These are phyloP conservation scores for Rafetus swinhoei DNA, from an alignment of 2,113 vertebrate genomes.

Conservation along the genomic window DNA sequence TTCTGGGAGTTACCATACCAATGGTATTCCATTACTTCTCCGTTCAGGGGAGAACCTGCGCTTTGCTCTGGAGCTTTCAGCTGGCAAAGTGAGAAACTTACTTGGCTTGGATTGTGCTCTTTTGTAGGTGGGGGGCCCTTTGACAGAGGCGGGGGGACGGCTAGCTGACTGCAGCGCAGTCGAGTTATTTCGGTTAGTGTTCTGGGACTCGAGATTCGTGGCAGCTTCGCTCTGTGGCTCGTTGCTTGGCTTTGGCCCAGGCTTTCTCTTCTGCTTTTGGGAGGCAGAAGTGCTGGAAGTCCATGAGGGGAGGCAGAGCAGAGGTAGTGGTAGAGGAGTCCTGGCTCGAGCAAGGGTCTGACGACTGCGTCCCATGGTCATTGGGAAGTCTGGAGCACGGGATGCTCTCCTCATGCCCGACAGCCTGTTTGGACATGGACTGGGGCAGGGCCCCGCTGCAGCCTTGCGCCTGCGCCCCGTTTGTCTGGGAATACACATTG, in stretches of 20 bases:
- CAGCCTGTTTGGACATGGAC: slow-evolving; percentile 89
- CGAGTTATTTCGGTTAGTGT: slow-evolving; percentile 97
- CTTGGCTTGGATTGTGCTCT: slow-evolving; percentile 85
- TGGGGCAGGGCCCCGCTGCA: slow-evolving; percentile 82
- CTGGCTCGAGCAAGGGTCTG: slow-evolving; percentile 83
- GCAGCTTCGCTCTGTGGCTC: slow-evolving; percentile 79
- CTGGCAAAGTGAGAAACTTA: slow-evolving; percentile 94
- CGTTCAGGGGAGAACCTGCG: slow-evolving; percentile 89
- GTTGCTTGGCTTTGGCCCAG: slow-evolving; percentile 79
- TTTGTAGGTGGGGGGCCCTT: slow-evolving; percentile 82
- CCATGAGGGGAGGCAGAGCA: slow-evolving; percentile 86
- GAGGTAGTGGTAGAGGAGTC: slow-evolving; percentile 90
- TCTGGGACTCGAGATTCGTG: slow-evolving; percentile 85
- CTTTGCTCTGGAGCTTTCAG: slow-evolving; percentile 82
- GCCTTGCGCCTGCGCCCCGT: slow-evolving; percentile 90
- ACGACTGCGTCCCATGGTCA: slow-evolving; percentile 77
- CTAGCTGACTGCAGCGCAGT: slow-evolving; percentile 84
- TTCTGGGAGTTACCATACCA: slow-evolving; percentile 74
- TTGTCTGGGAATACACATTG: slow-evolving; percentile 96
- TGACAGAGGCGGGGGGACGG: slow-evolving; percentile 41
- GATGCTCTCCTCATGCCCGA: slow-evolving; percentile 84
- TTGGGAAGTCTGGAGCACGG: slow-evolving; percentile 82
- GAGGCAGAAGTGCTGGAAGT: slow-evolving; percentile 83
- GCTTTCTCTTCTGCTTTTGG: slow-evolving; percentile 91
- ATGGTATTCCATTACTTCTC: slow-evolving; percentile 80